Evolutionary conservation across 2,113 vertebrate genomes (phyloP).

Genomic region (Vireo altiloquus): DNA sequence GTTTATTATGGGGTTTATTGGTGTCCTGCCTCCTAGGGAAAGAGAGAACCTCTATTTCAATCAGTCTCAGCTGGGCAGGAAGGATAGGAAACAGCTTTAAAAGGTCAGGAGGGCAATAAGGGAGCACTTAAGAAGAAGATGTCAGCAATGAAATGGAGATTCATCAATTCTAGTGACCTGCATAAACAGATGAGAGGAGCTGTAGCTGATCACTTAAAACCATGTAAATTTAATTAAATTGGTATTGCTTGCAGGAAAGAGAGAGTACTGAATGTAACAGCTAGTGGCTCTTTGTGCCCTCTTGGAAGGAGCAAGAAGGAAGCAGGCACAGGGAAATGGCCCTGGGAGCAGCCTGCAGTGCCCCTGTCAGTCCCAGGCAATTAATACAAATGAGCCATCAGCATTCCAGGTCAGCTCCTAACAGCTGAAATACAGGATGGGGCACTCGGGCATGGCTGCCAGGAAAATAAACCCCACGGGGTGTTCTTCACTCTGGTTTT

Average conservation of each 20-base stretch:
- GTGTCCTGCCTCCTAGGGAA: not conserved
- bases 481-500: not conserved
- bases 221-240: conserved; percentile 39
- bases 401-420: not conserved
- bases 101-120: not conserved
- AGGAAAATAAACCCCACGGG: not conserved
- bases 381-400: not conserved
- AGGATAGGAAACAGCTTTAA: not conserved
- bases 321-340: not conserved
- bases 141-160: conserved; percentile 7
- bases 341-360: not conserved
- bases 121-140: not conserved
- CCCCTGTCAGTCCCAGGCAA: not conserved
- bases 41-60: not conserved
- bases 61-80: not conserved
- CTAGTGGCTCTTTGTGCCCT: not conserved
- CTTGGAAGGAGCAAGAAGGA: not conserved
- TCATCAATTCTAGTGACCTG: conserved; percentile 7
- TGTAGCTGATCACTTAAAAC: not conserved
- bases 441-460: not conserved
- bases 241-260: not conserved
- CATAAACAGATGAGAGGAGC: not conserved
- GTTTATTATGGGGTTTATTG: not conserved
- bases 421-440: not conserved
- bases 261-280: not conserved